A percentile compares a stretch with the other conserved stretches of the same genome.
Evolutionary conservation across 2,797 vertebrate genomes (phyloP).

Genomic region (Botia kubotai): DNA sequence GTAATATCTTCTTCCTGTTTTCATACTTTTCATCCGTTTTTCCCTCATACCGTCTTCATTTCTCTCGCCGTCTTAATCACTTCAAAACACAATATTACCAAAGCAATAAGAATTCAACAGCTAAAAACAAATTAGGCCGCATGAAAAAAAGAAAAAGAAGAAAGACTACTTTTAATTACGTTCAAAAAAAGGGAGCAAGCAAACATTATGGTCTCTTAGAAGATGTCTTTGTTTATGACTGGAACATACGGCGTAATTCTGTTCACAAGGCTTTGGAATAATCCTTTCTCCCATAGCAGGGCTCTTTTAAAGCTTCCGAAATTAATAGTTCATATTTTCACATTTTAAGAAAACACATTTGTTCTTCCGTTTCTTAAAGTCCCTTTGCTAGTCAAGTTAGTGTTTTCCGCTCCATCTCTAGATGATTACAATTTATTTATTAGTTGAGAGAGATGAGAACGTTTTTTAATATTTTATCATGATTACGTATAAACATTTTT

Average conservation of each 20-base stretch:
- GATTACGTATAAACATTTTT: slow-evolving; percentile 20
- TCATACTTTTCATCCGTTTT: background rate
- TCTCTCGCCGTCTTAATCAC: slow-evolving; percentile 5
- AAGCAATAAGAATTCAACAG: slow-evolving; percentile 26
- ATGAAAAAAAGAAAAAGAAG: background rate
- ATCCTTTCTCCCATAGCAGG: background rate
- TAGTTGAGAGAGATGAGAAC: too few relatives aligned
- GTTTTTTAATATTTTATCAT: slow-evolving; percentile 20
- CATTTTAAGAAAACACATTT: background rate
- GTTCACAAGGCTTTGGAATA: background rate
- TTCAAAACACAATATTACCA: background rate
- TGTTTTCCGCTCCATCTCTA: background rate
- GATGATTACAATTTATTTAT: background rate
- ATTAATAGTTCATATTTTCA: background rate
- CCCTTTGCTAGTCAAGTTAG: background rate
- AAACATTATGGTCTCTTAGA: background rate
- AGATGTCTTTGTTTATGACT: background rate
- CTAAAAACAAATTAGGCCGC: slow-evolving; percentile 2
- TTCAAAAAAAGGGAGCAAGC: background rate
- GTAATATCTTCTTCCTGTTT: background rate
- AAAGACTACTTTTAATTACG: background rate
- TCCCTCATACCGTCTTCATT: background rate
- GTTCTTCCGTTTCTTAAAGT: background rate
- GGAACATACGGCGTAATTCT: background rate
- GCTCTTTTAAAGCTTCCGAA: too few relatives aligned